phyloP scores from a whole-genome alignment of 2,888 invertebrate genomes.

The Synergus japonicus region DNA sequence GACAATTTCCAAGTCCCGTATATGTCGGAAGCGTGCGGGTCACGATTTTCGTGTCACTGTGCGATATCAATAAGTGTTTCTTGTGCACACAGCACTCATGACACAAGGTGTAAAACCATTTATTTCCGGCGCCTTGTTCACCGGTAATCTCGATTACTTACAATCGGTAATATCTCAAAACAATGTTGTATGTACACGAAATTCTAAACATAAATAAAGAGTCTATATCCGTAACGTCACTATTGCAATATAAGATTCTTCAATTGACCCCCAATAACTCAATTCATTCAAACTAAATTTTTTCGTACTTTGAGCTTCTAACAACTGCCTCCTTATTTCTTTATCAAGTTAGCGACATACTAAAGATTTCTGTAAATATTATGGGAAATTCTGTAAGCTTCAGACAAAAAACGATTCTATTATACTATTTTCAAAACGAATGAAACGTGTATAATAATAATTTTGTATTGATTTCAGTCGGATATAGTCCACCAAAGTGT shows the following conservation, averaged over 20 bases:
- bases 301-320: not conserved
- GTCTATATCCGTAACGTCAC: not conserved
- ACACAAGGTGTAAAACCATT: slow-evolving; percentile 51
- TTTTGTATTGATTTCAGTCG: slow-evolving; percentile 85
- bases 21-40: slow-evolving; percentile 69
- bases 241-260: not conserved
- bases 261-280: not conserved
- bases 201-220: slow-evolving; percentile 48
- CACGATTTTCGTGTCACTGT: slow-evolving; percentile 72
- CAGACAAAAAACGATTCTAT: too few relatives aligned
- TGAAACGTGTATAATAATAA: not conserved
- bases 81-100: slow-evolving; percentile 57
- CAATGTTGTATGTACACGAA: slow-evolving; percentile 44
- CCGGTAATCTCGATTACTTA: slow-evolving; percentile 25
- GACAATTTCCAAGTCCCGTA: slow-evolving; percentile 56
- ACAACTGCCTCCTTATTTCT: too few relatives aligned
- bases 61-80: slow-evolving; percentile 53
- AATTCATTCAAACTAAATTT: not conserved
- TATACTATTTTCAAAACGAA: not conserved
- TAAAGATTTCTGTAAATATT: too few relatives aligned
- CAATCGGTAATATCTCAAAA: slow-evolving; percentile 33
- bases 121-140: slow-evolving; percentile 49
- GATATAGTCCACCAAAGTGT: slow-evolving; percentile 99
- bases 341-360: too few relatives aligned
- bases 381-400: too few relatives aligned